phyloP scores from a whole-genome alignment of 2,113 vertebrate species.

The Cyphomyrus discorhynchus region DNA sequence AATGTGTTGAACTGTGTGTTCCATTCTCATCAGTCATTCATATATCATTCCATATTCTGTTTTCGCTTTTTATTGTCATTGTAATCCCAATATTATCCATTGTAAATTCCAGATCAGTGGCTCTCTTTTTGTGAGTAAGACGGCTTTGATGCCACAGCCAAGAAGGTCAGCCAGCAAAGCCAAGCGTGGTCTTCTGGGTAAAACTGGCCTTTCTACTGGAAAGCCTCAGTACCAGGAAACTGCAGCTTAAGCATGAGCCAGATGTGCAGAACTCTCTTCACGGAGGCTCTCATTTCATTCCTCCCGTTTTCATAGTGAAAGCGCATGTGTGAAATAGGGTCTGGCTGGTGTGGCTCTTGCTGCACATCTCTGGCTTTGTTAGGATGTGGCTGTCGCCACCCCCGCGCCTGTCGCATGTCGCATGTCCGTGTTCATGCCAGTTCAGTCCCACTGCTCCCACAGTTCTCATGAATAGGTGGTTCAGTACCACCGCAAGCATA shows the following conservation, averaged over 20 bases:
- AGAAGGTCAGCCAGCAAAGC: slow-evolving; percentile 2
- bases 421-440: background rate
- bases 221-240: background rate
- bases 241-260: background rate
- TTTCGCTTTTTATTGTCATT: background rate
- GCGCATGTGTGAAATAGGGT: background rate
- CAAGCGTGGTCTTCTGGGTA: background rate
- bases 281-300: background rate
- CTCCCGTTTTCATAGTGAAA: background rate
- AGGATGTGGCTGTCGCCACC: background rate
- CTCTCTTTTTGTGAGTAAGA: background rate
- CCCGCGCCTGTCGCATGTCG: background rate
- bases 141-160: background rate
- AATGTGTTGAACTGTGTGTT: background rate
- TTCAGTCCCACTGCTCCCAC: background rate
- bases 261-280: background rate
- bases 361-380: background rate
- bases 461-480: background rate
- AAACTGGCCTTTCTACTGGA: background rate
- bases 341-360: background rate
- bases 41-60: background rate
- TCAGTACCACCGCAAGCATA: background rate
- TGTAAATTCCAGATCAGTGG: background rate
- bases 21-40: background rate
- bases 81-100: background rate